These are phyloP conservation scores for Ibycter americanus DNA, from an alignment of 2,797 vertebrate genomes.

Conservation along the genomic window DNA sequence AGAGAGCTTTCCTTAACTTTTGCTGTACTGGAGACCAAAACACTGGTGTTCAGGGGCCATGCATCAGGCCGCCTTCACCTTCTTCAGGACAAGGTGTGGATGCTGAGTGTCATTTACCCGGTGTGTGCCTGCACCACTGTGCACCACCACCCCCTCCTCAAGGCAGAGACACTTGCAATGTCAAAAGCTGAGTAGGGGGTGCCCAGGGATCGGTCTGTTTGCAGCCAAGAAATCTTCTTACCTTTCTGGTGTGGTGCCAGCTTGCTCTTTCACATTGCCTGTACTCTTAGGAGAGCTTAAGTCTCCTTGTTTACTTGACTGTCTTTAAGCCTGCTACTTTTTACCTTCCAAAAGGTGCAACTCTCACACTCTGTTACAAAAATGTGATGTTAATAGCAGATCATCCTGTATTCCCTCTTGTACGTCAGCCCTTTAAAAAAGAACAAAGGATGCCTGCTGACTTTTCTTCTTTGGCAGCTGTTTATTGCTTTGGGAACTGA, in stretches of 20 bases:
- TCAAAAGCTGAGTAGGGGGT: not conserved
- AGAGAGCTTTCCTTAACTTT: not conserved
- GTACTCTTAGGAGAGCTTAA: not conserved
- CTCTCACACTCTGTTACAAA: not conserved
- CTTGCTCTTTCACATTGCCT: not conserved
- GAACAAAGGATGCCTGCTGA: not conserved
- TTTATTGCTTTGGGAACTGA: not conserved
- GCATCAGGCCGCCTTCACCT: not conserved
- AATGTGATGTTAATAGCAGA: not conserved
- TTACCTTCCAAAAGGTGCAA: not conserved
- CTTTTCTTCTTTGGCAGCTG: not conserved
- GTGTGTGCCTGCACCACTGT: not conserved
- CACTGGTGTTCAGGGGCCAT: not conserved
- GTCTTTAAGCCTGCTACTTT: not conserved
- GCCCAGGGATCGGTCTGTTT: not conserved
- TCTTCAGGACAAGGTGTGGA: not conserved
- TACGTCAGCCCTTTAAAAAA: not conserved
- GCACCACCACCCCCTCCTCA: not conserved
- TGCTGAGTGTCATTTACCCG: not conserved
- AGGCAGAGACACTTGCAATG: fast-evolving
- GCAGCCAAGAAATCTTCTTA: not conserved
- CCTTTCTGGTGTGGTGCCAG: not conserved
- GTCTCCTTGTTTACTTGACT: not conserved
- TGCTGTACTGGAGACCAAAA: not conserved
- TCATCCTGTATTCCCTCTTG: not conserved